Evolutionary conservation across 2,797 vertebrate genomes (phyloP), one percentile per base, ranked within the genome.

Genomic region (Pterois miles): DNA sequence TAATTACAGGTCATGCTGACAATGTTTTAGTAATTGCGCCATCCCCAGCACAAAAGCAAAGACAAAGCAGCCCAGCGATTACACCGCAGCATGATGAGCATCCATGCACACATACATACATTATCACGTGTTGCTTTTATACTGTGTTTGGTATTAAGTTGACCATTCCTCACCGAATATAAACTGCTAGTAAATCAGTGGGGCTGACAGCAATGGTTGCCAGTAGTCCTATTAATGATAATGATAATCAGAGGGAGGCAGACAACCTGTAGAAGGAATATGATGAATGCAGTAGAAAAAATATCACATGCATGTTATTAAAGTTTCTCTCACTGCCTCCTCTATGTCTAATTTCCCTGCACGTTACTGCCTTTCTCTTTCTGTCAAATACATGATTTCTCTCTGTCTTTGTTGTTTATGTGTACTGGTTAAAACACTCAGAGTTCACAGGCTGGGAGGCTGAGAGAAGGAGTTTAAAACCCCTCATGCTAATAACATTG

Each of bases 1-100:
- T 95, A 94, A 96, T 96, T 93, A 93, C 90, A 89, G 94, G 91
- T 94, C 94, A 91, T 75, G 78, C 80, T 82, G 91, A 89, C 90
- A 90, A 85, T 92, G 89, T 94, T 93, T 92, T 88, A 87, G 92
- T 94, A 94, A 94, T 94, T 94, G 91, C 85, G 83, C 84, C 86
- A 84, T 91, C 89, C 50, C 76, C 67, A 9, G 78, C 89, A 88
- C 88, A 91, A 86, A 91, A 89, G 89, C 87, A 81, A 87, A 89
- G 84, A 89, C 79, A 92, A 88, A 90, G 80, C 56, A 31, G 79
- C 56, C 53, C 74, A 53, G 79, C 87, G 87, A 89, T 91, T 89
- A 83, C 71, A 86, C 83, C 74, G 3, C 88, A 86, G 82, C 79
- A 23, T 76, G 71, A 66, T 77, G 68, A 81, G 78, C 77, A 76